Conservation (phyloP, 2,113 vertebrate genomes). For the Desmodus rotundus region DNA sequence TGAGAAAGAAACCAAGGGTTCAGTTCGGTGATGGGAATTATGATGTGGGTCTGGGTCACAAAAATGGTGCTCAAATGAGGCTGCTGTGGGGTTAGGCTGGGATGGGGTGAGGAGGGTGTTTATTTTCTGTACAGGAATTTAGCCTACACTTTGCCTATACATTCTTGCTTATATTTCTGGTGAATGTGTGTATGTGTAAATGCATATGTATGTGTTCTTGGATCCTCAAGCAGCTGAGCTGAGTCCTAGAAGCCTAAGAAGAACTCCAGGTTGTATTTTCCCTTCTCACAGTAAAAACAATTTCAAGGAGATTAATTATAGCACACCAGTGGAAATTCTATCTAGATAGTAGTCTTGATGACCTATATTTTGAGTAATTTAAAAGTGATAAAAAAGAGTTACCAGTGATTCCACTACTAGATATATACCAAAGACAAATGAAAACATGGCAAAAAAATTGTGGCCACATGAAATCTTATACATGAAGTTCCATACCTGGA, state of each 20-base stretch:
- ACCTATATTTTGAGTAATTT: constrained; percentile 26
- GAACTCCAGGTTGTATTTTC: not conserved
- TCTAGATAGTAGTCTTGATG: not conserved
- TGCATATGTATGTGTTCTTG: not conserved
- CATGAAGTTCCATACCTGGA: not conserved
- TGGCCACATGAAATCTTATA: not conserved
- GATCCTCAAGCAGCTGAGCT: not conserved
- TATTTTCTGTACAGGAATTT: not conserved
- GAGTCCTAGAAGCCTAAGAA: not conserved
- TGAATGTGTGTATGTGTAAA: not conserved
- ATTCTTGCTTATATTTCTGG: constrained; percentile 12
- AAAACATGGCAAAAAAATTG: not conserved
- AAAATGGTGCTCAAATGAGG: not conserved
- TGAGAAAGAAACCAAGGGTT: not conserved
- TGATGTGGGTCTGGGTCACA: not conserved
- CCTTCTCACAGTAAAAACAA: not conserved
- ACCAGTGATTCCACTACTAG: not conserved
- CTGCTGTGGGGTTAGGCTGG: not conserved
- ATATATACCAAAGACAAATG: not conserved
- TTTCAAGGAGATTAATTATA: not conserved
- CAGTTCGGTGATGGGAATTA: not conserved
- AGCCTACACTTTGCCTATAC: not conserved
- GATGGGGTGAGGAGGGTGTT: not conserved
- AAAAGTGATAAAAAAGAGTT: not conserved
- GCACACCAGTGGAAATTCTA: not conserved